Conservation (phyloP, 2,888 invertebrate genomes). For the Diarsia rubi region DNA sequence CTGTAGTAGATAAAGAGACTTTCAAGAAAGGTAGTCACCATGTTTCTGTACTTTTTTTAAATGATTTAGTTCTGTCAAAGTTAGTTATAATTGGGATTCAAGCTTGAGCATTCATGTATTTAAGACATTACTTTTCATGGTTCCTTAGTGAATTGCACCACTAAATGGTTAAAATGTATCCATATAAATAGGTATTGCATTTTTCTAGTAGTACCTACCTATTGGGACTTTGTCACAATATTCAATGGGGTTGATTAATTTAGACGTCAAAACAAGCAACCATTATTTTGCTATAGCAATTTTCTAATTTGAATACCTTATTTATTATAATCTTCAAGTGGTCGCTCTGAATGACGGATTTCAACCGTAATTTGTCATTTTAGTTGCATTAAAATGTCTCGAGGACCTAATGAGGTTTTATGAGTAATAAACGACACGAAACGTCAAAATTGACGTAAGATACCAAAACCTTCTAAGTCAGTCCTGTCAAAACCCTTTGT, state of each 20-base stretch:
- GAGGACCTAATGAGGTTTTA: neutral
- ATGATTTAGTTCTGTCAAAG: neutral
- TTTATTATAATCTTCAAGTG: neutral
- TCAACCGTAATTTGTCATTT: neutral
- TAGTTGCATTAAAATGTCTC: neutral
- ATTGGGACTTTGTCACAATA: slow-evolving; percentile 8
- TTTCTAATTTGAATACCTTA: neutral
- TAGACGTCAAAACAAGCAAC: slow-evolving; percentile 18
- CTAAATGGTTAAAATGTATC: neutral
- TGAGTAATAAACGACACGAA: neutral
- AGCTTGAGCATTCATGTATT: neutral
- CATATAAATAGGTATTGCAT: too few species aligned
- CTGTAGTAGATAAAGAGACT: too few species aligned
- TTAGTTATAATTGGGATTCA: neutral
- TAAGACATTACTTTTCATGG: neutral
- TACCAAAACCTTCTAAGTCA: neutral
- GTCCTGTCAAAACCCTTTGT: neutral
- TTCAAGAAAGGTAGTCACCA: neutral
- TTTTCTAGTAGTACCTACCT: too few species aligned
- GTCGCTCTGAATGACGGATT: neutral
- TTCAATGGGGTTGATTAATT: slow-evolving; percentile 8
- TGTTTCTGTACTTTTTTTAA: neutral
- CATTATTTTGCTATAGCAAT: slow-evolving; percentile 6
- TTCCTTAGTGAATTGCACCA: neutral
- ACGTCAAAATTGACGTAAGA: neutral